Conservation (phyloP, 2,888 invertebrate species). For the Folsomia manolachei region DNA sequence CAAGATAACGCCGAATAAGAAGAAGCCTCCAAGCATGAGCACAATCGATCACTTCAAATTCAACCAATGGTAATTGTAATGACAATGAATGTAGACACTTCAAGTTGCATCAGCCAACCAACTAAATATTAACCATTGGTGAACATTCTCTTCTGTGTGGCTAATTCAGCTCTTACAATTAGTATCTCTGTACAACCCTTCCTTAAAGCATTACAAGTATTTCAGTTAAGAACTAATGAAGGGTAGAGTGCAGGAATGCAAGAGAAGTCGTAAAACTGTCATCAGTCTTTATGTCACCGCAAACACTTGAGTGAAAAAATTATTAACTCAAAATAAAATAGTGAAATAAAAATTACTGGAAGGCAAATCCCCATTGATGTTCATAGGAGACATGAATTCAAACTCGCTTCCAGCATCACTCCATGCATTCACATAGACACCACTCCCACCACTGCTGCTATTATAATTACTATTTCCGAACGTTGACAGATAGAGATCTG, state of each 20-base stretch:
- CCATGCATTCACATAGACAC: conserved; percentile 30
- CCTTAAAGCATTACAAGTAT: too few species aligned
- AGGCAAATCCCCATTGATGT: neutral
- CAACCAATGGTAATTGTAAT: neutral
- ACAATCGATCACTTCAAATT: neutral
- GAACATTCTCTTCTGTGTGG: too few species aligned
- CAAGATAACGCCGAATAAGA: too few species aligned
- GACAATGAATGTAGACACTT: neutral
- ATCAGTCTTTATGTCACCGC: too few species aligned
- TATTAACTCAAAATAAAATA: too few species aligned
- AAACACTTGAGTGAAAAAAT: too few species aligned
- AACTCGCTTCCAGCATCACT: conserved; percentile 51
- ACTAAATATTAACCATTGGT: too few species aligned
- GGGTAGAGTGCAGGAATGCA: too few species aligned
- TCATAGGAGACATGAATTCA: conserved; percentile 46
- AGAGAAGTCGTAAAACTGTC: too few species aligned
- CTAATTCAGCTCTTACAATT: too few species aligned
- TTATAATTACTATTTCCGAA: neutral
- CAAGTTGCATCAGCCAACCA: neutral
- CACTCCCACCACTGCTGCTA: neutral
- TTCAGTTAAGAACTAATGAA: too few species aligned
- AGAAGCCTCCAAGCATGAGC: neutral
- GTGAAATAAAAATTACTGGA: neutral
- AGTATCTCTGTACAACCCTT: too few species aligned
- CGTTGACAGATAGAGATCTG: conserved; percentile 16